Conservation (phyloP, 1,140 invertebrate genomes). For the Atta colombica region DNA sequence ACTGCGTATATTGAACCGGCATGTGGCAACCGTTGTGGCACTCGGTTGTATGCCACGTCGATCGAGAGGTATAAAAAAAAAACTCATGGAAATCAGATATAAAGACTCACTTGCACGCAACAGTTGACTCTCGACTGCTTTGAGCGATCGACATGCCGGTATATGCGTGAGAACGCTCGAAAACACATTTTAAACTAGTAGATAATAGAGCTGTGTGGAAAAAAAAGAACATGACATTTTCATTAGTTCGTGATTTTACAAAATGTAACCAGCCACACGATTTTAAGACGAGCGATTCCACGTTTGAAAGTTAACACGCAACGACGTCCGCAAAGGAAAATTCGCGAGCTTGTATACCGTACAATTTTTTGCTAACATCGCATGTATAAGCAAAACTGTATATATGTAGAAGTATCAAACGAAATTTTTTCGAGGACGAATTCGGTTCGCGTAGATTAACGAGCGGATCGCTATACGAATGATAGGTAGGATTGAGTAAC, state of each 20-base stretch:
- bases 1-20: constrained; percentile 50
- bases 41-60: constrained; percentile 51
- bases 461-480: constrained; percentile 11
- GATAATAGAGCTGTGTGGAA: background rate
- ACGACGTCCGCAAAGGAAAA: background rate
- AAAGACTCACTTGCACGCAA: constrained; percentile 59
- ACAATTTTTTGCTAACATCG: constrained; percentile 4
- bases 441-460: constrained; percentile 45
- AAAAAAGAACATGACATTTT: constrained; percentile 2
- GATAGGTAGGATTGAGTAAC: constrained; percentile 30
- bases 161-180: constrained; percentile 15
- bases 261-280: background rate
- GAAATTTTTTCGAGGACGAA: constrained; percentile 28
- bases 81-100: constrained; percentile 57
- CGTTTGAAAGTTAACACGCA: constrained; percentile 9
- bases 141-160: constrained; percentile 49
- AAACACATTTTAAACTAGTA: constrained; percentile 3
- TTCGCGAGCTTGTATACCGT: background rate
- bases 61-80: constrained; percentile 58
- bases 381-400: constrained; percentile 11
- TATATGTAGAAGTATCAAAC: background rate
- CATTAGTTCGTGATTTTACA: background rate
- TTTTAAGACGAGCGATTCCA: background rate
- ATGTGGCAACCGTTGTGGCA: background rate
- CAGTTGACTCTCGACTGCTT: constrained; percentile 49